Evolutionary conservation across 2,888 invertebrate species (phyloP).

Genomic region (Microctonus brassicae): DNA sequence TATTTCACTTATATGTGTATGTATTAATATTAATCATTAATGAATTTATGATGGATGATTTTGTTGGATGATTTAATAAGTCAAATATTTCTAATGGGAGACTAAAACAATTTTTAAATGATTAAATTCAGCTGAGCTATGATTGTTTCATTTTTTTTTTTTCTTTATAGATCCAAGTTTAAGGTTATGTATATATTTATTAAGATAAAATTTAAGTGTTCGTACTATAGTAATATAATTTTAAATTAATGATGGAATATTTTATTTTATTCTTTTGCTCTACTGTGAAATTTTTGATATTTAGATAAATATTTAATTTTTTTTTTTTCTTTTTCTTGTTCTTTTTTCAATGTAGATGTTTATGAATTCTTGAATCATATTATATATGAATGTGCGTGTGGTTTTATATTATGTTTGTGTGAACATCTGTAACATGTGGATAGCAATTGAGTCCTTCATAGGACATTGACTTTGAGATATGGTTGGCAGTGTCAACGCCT

Average conservation of each 20-base stretch:
- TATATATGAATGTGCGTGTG: not conserved
- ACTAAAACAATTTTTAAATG: not conserved
- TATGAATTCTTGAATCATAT: too few relatives aligned
- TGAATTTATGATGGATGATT: too few relatives aligned
- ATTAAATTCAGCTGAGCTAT: not conserved
- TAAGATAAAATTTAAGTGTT: not conserved
- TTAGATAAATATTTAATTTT: constrained; percentile 12
- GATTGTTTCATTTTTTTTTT: not conserved
- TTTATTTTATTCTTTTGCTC: not conserved
- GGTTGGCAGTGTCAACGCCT: constrained; percentile 48
- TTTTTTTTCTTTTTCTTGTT: not conserved
- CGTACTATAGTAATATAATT: not conserved
- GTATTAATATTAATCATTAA: too few relatives aligned
- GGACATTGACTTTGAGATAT: constrained; percentile 70
- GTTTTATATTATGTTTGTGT: constrained; percentile 17
- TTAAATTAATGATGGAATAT: not conserved
- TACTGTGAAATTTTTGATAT: not conserved
- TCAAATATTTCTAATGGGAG: too few relatives aligned
- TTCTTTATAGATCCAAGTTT: not conserved
- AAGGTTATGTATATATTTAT: not conserved
- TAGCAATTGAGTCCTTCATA: constrained; percentile 64
- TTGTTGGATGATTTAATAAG: too few relatives aligned
- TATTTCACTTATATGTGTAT: not conserved
- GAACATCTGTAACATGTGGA: constrained; percentile 36
- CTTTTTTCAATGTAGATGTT: not conserved